These are phyloP conservation scores for Agrochola litura DNA, from an alignment of 2,888 invertebrate species.

Conservation along the genomic window DNA sequence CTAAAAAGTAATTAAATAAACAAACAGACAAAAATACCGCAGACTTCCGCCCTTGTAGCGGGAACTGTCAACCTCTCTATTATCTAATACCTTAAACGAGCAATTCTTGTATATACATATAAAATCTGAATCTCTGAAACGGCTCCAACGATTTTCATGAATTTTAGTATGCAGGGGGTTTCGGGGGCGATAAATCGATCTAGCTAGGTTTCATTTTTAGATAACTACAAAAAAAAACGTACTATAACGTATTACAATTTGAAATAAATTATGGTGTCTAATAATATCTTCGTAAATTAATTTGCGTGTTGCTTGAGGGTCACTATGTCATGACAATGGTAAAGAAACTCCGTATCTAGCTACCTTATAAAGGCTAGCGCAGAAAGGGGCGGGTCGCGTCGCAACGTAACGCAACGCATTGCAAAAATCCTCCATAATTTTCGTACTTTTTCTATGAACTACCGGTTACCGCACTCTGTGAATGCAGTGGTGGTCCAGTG, in stretches of 20 bases:
- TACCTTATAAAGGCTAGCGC: neutral
- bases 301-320: conserved; percentile 24
- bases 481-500: too few relatives aligned
- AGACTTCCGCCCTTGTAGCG: neutral
- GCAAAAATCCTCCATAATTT: neutral
- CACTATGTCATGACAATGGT: conserved; percentile 13
- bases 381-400: too few relatives aligned
- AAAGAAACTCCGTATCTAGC: conserved; percentile 26
- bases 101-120: too few relatives aligned
- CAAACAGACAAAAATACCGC: neutral
- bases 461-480: too few relatives aligned
- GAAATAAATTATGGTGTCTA: conserved; percentile 13
- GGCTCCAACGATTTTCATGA: too few relatives aligned
- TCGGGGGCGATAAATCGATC: too few relatives aligned
- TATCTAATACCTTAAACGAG: neutral
- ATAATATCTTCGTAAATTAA: conserved; percentile 19
- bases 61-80: conserved; percentile 8
- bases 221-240: too few relatives aligned
- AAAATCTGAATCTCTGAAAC: too few relatives aligned
- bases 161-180: too few relatives aligned
- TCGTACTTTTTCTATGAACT: neutral
- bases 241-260: neutral
- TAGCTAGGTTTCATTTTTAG: too few relatives aligned
- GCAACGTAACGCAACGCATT: neutral
- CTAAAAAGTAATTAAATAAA: neutral